Evolutionary conservation across 1,140 invertebrate species (phyloP).

Genomic region (Drosophila melanogaster): DNA sequence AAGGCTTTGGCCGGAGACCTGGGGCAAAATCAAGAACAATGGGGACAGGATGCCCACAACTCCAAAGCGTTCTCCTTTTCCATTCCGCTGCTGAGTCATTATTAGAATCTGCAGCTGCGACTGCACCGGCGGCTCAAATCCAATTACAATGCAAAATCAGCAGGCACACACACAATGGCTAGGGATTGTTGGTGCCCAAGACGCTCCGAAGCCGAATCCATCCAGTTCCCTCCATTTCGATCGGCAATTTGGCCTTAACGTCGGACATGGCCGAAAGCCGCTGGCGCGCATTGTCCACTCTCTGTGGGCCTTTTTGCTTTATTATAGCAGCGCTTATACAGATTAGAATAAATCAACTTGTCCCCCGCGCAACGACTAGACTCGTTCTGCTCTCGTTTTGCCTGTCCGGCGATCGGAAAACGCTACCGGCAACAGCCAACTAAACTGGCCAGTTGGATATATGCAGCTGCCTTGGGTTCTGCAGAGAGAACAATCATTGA

Average conservation of each 20-base stretch:
- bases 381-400: constrained; percentile 33
- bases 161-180: constrained; percentile 29
- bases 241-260: constrained; percentile 50
- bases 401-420: constrained; percentile 58
- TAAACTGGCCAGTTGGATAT: constrained; percentile 35
- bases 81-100: constrained; percentile 66
- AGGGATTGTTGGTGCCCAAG: constrained; percentile 15
- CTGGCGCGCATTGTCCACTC: constrained; percentile 74
- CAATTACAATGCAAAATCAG: constrained; percentile 74
- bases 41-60: constrained; percentile 15
- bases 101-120: constrained; percentile 76
- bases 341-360: constrained; percentile 81
- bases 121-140: constrained; percentile 72
- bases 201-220: constrained; percentile 12
- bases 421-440: constrained; percentile 72
- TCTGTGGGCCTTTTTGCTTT: constrained; percentile 74
- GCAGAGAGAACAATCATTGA: background rate
- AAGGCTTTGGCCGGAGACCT: constrained; percentile 32
- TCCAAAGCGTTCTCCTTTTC: background rate
- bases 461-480: constrained; percentile 30
- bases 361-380: constrained; percentile 19
- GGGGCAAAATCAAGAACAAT: constrained; percentile 46
- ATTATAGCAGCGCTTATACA: constrained; percentile 80
- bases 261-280: constrained; percentile 53
- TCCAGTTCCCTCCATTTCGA: constrained; percentile 21